Percentiles rank a stretch among this genome's conserved stretches.
Evolutionary conservation across 2,113 vertebrate genomes (phyloP).

Genomic region (Cyanoliseus patagonus): DNA sequence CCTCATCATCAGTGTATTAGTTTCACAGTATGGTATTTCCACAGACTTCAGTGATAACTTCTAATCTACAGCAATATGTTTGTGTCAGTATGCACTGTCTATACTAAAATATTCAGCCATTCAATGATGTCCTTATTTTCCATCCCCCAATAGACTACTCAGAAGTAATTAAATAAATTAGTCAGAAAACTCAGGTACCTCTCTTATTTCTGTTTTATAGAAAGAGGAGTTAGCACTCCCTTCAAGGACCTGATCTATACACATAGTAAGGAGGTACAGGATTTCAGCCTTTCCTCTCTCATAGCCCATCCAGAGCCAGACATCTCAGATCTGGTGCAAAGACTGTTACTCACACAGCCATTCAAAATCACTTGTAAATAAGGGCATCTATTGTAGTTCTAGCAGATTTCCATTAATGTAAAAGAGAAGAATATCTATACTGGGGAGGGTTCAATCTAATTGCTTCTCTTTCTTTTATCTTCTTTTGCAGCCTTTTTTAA

Average conservation of each 20-base stretch:
- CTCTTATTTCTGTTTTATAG: not conserved
- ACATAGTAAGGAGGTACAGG: not conserved
- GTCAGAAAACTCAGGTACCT: not conserved
- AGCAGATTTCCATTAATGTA: not conserved
- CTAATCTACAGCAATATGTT: not conserved
- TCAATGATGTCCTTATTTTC: not conserved
- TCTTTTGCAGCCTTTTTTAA: not conserved
- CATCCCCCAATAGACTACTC: not conserved
- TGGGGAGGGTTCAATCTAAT: not conserved
- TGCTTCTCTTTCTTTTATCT: not conserved
- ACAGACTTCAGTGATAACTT: not conserved
- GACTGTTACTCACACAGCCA: not conserved
- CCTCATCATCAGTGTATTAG: not conserved
- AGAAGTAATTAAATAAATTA: constrained; percentile 20
- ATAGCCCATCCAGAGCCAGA: not conserved
- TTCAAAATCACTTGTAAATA: not conserved
- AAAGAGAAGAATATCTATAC: not conserved
- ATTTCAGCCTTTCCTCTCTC: not conserved
- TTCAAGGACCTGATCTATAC: not conserved
- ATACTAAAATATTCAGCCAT: not conserved
- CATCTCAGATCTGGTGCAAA: not conserved
- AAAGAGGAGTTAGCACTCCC: not conserved
- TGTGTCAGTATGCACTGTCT: not conserved
- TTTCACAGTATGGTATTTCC: not conserved
- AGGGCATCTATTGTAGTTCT: not conserved